Conservation (phyloP, 2,797 vertebrate species). For the Sebastes taczanowskii region DNA sequence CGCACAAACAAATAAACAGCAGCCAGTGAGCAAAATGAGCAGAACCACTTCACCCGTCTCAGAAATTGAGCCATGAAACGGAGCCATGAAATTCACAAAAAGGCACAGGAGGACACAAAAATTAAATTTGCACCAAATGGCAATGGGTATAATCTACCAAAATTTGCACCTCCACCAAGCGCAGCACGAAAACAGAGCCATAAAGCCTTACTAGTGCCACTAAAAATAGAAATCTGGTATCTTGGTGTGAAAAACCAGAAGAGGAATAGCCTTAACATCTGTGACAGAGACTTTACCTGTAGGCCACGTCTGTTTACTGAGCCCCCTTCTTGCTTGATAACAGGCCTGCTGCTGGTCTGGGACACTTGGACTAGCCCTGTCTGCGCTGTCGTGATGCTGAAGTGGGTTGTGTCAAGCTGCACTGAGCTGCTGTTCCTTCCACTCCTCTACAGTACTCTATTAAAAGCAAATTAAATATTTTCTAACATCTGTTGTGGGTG, state of each 20-base stretch:
- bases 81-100: constrained; percentile 9
- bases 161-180: neutral
- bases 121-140: constrained; percentile 8
- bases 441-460: neutral
- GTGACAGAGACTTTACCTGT: constrained; percentile 18
- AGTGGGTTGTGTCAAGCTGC: neutral
- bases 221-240: constrained; percentile 3
- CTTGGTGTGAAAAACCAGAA: neutral
- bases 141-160: neutral
- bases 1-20: constrained; percentile 28
- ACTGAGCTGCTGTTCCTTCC: neutral
- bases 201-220: neutral
- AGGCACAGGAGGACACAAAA: neutral
- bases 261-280: constrained; percentile 9
- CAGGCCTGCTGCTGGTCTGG: constrained; percentile 8
- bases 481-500: neutral
- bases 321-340: neutral
- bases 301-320: neutral
- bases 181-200: neutral
- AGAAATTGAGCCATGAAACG: constrained; percentile 6
- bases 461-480: neutral
- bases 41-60: neutral
- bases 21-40: constrained; percentile 4
- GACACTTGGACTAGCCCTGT: neutral
- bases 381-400: neutral